A percentile compares a stretch with the other conserved stretches of the same genome.
Evolutionary conservation across 2,113 vertebrate genomes (phyloP).

Genomic region (Pelecanoides urinatrix): DNA sequence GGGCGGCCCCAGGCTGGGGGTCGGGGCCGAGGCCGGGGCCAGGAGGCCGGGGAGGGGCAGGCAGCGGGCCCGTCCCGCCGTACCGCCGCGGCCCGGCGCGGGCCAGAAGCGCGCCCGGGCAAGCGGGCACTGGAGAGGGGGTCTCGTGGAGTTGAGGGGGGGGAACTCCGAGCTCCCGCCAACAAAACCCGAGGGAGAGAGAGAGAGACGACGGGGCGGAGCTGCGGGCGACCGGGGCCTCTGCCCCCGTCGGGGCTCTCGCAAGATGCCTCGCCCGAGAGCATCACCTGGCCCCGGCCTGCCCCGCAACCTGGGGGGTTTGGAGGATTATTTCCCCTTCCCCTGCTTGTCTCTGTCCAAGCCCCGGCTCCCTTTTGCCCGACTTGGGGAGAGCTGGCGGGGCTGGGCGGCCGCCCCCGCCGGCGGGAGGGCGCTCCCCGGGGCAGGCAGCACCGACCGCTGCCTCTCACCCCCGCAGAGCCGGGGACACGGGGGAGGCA

Average conservation of each 20-base stretch:
- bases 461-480: background rate
- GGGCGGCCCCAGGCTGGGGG: no score
- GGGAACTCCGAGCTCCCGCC: background rate
- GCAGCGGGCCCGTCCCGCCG: background rate
- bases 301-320: background rate
- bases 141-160: no score
- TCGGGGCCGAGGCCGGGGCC: no score
- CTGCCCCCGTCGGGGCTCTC: background rate
- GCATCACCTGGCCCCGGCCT: background rate
- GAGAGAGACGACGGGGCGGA: background rate
- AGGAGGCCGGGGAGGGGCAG: background rate
- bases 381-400: background rate
- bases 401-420: background rate
- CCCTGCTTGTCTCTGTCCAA: background rate
- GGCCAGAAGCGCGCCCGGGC: background rate
- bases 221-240: background rate
- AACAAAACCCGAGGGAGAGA: background rate
- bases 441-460: background rate
- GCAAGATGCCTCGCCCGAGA: background rate
- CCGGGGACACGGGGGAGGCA: background rate
- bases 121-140: background rate
- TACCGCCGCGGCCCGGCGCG: accelerated
- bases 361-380: background rate
- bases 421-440: background rate
- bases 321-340: background rate